A percentile compares a stretch with the other conserved stretches of the same genome.
phyloP scores from a whole-genome alignment of 2,888 invertebrate species.

The Malthinus flaveolus region DNA sequence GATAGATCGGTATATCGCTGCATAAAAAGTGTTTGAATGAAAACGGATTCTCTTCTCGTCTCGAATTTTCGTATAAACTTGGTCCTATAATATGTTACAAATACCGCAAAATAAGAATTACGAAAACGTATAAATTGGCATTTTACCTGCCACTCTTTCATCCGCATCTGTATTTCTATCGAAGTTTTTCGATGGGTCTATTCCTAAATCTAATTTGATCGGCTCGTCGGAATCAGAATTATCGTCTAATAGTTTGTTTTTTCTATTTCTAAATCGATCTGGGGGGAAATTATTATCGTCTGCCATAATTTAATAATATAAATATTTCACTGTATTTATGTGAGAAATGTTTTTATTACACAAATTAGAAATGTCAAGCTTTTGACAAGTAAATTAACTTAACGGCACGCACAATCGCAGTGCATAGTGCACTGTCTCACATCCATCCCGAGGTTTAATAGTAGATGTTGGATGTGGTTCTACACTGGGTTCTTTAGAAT shows the following conservation, averaged over 20 bases:
- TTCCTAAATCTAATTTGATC: slow-evolving; percentile 34
- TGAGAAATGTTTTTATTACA: not conserved
- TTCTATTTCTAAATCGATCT: slow-evolving; percentile 22
- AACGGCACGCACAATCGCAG: too few species aligned
- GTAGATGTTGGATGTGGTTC: too few species aligned
- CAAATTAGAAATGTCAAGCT: not conserved
- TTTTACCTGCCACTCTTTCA: slow-evolving; percentile 16
- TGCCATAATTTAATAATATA: slow-evolving; percentile 36
- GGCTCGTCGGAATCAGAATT: slow-evolving; percentile 37
- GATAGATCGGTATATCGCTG: slow-evolving; percentile 66
- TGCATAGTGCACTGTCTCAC: too few species aligned
- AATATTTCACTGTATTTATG: not conserved
- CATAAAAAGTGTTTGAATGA: slow-evolving; percentile 85
- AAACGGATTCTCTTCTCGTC: slow-evolving; percentile 74
- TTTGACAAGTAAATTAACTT: slow-evolving; percentile 41
- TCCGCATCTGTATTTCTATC: slow-evolving; percentile 8
- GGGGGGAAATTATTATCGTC: slow-evolving; percentile 36
- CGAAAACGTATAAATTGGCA: not conserved
- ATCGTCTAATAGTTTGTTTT: slow-evolving; percentile 22
- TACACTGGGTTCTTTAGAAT: too few species aligned
- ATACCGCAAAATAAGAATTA: not conserved
- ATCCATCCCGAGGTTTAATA: too few species aligned
- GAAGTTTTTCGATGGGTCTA: slow-evolving; percentile 27
- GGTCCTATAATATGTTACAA: slow-evolving; percentile 24
- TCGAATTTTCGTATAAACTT: slow-evolving; percentile 36